Conservation (phyloP, 2,797 vertebrate genomes). For the Sebastes itinus region DNA sequence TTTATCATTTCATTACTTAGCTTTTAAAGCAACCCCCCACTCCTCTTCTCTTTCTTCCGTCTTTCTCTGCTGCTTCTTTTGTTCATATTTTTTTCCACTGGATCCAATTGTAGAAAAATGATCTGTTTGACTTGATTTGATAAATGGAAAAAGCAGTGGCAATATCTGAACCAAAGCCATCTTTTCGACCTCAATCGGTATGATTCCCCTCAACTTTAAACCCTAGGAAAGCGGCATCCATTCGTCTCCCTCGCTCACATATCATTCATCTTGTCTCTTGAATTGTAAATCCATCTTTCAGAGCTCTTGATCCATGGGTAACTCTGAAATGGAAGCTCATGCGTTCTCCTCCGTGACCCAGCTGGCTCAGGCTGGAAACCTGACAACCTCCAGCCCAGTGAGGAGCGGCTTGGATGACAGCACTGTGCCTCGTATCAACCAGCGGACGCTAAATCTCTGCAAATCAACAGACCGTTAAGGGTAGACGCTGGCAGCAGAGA, state of each 20-base stretch:
- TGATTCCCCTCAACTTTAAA: slow-evolving; percentile 12
- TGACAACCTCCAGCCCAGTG: neutral
- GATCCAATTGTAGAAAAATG: slow-evolving; percentile 14
- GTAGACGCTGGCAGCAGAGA: neutral
- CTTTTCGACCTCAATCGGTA: neutral
- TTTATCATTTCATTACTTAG: slow-evolving; percentile 49
- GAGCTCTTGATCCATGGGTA: slow-evolving; percentile 12
- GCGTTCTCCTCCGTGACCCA: slow-evolving; percentile 11
- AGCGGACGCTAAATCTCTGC: slow-evolving; percentile 1
- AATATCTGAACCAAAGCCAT: neutral
- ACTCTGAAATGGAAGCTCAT: slow-evolving; percentile 8
- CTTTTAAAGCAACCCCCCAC: slow-evolving; percentile 8
- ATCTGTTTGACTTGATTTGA: slow-evolving; percentile 18
- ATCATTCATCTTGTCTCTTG: slow-evolving; percentile 7
- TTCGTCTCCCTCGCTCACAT: slow-evolving; percentile 1
- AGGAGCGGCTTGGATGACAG: neutral
- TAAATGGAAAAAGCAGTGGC: neutral
- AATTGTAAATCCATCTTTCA: slow-evolving; percentile 36
- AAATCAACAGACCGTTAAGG: slow-evolving; percentile 34
- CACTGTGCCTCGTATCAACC: neutral
- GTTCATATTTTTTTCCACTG: neutral
- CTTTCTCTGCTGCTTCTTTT: neutral
- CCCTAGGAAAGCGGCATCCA: neutral
- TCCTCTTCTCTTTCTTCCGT: neutral
- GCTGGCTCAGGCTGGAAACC: slow-evolving; percentile 29